Evolutionary conservation across 2,888 invertebrate species (phyloP).

Genomic region (Troides aeacus): DNA sequence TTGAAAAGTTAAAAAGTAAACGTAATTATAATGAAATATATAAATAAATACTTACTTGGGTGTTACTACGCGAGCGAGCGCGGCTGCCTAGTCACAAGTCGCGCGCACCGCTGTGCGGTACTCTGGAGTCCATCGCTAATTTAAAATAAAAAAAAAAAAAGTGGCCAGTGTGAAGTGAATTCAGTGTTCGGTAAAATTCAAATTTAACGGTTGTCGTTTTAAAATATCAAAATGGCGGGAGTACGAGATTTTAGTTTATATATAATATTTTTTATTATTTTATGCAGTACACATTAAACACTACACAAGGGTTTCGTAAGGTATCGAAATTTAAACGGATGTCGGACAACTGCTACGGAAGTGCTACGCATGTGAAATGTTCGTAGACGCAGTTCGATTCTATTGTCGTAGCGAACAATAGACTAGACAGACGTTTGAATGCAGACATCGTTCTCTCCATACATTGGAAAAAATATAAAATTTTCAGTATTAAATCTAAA

Average conservation of each 20-base stretch:
- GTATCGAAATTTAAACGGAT: conserved; percentile 22
- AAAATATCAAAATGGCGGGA: conserved; percentile 56
- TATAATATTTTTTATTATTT: conserved; percentile 38
- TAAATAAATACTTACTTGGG: conserved; percentile 55
- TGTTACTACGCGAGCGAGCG: conserved; percentile 42
- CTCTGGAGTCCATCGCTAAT: conserved; percentile 51
- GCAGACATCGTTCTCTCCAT: background rate
- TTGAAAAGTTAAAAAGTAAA: conserved; percentile 52
- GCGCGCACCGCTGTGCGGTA: conserved; percentile 59
- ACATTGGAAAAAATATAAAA: background rate
- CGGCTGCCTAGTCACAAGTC: conserved; percentile 54
- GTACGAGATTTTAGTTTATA: conserved; percentile 58
- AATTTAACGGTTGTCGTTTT: conserved; percentile 62
- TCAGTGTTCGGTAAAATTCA: conserved; percentile 55
- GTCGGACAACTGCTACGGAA: conserved; percentile 40
- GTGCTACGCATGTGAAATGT: conserved; percentile 28
- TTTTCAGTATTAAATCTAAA: background rate
- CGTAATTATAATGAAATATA: conserved; percentile 68
- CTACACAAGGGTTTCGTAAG: conserved; percentile 30
- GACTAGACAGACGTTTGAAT: conserved; percentile 26
- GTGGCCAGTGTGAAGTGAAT: conserved; percentile 64
- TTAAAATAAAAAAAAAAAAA: conserved; percentile 36
- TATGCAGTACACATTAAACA: conserved; percentile 34
- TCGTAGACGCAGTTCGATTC: conserved; percentile 27
- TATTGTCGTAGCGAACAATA: conserved; percentile 30